phyloP scores from a whole-genome alignment of 2,888 invertebrate genomes.

The Drosophila macrospina region DNA sequence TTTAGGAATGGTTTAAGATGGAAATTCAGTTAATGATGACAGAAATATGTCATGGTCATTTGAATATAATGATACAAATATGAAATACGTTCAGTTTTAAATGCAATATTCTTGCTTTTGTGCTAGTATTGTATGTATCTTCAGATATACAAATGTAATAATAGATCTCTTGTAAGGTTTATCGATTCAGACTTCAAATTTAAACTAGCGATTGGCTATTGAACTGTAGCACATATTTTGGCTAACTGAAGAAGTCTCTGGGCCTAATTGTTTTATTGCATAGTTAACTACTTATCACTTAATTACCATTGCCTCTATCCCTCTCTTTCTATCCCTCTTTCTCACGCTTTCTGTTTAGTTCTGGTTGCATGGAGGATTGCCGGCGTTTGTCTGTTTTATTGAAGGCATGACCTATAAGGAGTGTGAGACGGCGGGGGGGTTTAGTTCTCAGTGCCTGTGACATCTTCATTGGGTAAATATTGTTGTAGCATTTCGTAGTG shows the following conservation, averaged over 20 bases:
- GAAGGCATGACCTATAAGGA: too few relatives aligned
- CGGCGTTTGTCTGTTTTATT: conserved; percentile 8
- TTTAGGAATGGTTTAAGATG: neutral
- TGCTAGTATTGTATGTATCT: too few relatives aligned
- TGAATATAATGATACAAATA: too few relatives aligned
- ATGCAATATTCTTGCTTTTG: too few relatives aligned
- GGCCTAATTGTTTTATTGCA: conserved; percentile 30
- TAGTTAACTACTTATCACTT: conserved; percentile 35
- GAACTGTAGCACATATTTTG: conserved; percentile 26
- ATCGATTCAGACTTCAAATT: too few relatives aligned
- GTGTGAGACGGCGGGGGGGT: neutral
- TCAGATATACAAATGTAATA: too few relatives aligned
- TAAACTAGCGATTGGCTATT: neutral
- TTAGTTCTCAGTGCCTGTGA: conserved; percentile 19
- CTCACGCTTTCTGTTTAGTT: conserved; percentile 2
- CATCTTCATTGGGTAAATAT: conserved; percentile 82
- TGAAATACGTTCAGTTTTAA: too few relatives aligned
- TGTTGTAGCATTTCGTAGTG: conserved; percentile 79
- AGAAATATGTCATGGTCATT: too few relatives aligned
- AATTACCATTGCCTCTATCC: conserved; percentile 34
- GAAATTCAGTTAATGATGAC: too few relatives aligned
- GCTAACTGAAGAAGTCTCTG: neutral
- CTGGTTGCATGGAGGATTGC: conserved; percentile 1
- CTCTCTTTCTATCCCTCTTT: neutral
- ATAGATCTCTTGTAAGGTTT: too few relatives aligned